Percentiles rank a stretch among this genome's conserved stretches.
Evolutionary conservation across 2,113 vertebrate species (phyloP).

Genomic region (Tupaia tana): DNA sequence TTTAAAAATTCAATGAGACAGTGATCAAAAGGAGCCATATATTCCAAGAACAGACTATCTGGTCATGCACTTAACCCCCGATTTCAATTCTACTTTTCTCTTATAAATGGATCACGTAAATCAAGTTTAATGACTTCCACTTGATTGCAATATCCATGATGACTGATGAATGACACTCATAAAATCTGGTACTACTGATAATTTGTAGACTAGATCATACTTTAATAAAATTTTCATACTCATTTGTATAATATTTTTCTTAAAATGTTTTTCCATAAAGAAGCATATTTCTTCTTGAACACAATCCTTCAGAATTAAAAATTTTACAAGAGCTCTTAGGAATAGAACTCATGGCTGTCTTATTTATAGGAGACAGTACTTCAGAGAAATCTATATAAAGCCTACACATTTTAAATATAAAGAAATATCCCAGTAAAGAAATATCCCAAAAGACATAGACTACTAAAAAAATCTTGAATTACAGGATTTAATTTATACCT

Average conservation of each 20-base stretch:
- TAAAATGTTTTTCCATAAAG: constrained; percentile 31
- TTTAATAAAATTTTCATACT: constrained; percentile 25
- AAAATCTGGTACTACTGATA: background rate
- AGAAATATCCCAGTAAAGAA: constrained; percentile 6
- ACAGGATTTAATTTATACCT: constrained; percentile 13
- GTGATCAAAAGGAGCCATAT: background rate
- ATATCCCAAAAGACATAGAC: background rate
- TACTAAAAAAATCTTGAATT: constrained; percentile 2
- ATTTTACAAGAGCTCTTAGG: constrained; percentile 1
- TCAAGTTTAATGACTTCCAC: constrained; percentile 8
- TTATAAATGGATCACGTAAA: constrained; percentile 17
- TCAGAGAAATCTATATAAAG: background rate
- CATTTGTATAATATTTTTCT: constrained; percentile 3
- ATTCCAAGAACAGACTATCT: constrained; percentile 29
- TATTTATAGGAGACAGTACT: background rate
- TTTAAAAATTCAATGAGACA: constrained; percentile 15
- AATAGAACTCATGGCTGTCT: background rate
- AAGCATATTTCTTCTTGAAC: constrained; percentile 36
- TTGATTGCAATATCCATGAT: background rate
- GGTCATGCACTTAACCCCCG: constrained; percentile 29
- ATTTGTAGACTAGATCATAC: constrained; percentile 34
- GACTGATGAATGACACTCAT: background rate
- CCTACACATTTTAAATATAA: background rate
- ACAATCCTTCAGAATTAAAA: constrained; percentile 32
- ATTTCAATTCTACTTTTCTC: constrained; percentile 6